Base-by-base conservation (phyloP, 23 tunicate genomes). In the Oikopleura vanhoeffeni region DNA sequence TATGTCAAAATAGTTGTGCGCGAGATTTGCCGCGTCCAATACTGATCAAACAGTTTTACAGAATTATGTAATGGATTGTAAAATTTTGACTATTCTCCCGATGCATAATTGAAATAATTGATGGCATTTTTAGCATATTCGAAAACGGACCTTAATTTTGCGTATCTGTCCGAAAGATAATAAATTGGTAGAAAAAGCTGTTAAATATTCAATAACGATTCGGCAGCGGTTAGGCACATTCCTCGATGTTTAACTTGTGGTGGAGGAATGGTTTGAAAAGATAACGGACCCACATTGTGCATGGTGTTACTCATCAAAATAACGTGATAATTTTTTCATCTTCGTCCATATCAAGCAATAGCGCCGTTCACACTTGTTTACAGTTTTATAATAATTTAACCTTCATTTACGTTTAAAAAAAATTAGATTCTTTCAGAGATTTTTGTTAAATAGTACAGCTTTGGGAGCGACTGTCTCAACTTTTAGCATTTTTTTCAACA, bases 261-360 rank as follows among this genome's bases (percentile, higher is more conserved):
- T 95, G 83, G 84, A 88, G 91, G 49, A 95, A 88, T 0, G 96
- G 88, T 83, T 95, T 95, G 0, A n/a, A n/a, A n/a, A 95, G 91
- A 0, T 90, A 85, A 27, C 96, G 88, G 40, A 95, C 88, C 96
- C 99, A 83, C 89, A 85, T 85, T 95, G 91, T 27, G 99, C 99
- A 40, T 90, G 90, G 83, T 88, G 41, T 95, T 90, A 84, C 90
- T 88, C 96, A 95, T 95, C 57, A 95, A 77, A 39, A 95, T 96
- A 83, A 95, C 89, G 83, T 95, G 96, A 95, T 76, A 40, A 84
- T 84, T 39, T 90, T 91, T 85, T 95, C 99, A 34, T 90, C 64
- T 84, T 90, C 89, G 71, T 95, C 86, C 41, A 95, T 38, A 40
- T 90, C 90, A 38, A 95, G 83, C 39, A 95, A 58, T n/a, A 64